These are phyloP conservation scores for Aelia acuminata DNA, from an alignment of 2,888 invertebrate species.

Conservation along the genomic window DNA sequence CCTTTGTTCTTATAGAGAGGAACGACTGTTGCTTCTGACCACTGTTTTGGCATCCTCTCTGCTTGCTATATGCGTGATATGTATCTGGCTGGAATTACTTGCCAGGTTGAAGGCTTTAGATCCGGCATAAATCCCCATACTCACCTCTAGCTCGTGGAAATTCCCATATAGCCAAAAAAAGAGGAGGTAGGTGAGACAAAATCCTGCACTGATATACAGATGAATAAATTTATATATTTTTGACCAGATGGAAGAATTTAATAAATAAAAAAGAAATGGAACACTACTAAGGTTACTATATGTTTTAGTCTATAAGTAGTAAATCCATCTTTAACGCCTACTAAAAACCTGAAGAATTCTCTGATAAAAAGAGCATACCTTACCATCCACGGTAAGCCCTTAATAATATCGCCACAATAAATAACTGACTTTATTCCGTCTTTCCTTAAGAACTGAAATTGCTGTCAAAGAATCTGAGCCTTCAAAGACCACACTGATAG, in stretches of 20 bases:
- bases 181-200: too few species aligned
- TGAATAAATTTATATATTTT: not conserved
- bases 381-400: not conserved
- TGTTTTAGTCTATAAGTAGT: not conserved
- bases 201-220: not conserved
- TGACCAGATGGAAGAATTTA: not conserved
- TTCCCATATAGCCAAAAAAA: too few species aligned
- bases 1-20: too few species aligned
- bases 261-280: not conserved
- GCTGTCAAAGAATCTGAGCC: conserved; percentile 37
- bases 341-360: not conserved
- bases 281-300: not conserved
- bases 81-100: too few species aligned
- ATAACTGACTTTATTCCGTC: conserved; percentile 4
- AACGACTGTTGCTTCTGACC: too few species aligned
- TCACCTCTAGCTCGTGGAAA: too few species aligned
- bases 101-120: too few species aligned
- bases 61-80: too few species aligned
- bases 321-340: not conserved
- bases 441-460: not conserved
- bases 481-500: conserved; percentile 15
- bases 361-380: not conserved
- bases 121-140: too few species aligned
- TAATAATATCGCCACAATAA: conserved; percentile 39
- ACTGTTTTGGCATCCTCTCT: too few species aligned